phyloP scores from a whole-genome alignment of 2,888 invertebrate genomes.

The Andrena chrysosceles region DNA sequence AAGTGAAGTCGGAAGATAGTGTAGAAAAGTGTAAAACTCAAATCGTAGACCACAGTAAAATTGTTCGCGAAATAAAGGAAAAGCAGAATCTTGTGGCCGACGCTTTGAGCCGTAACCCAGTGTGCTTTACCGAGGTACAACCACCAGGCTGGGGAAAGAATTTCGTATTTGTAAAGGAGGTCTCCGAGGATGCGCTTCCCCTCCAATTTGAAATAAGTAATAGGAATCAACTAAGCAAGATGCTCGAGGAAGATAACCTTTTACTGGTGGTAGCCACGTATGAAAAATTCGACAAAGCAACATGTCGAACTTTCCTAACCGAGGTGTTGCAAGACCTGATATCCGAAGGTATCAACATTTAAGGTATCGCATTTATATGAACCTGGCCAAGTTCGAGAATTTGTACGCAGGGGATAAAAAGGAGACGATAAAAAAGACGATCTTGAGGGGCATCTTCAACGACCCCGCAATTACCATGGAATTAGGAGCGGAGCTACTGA shows the following conservation, averaged over 20 bases:
- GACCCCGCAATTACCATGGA: not conserved
- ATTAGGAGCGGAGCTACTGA: not conserved
- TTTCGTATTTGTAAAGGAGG: not conserved
- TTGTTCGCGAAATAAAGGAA: conserved; percentile 38
- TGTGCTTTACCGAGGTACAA: not conserved
- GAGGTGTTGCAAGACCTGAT: not conserved
- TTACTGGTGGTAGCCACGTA: not conserved
- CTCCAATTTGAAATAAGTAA: not conserved
- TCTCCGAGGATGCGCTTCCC: not conserved
- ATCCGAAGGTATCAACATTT: not conserved
- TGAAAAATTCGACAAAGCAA: not conserved
- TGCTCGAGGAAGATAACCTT: not conserved
- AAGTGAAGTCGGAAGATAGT: no score
- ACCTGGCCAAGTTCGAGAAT: not conserved
- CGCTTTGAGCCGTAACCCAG: conserved; percentile 42
- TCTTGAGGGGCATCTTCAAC: not conserved
- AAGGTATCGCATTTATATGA: conserved; percentile 1
- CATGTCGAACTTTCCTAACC: not conserved
- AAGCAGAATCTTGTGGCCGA: conserved; percentile 73
- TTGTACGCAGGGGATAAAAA: not conserved
- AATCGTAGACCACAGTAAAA: not conserved
- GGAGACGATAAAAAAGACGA: not conserved
- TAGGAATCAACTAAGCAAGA: not conserved
- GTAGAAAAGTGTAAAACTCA: no score
- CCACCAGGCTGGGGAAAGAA: not conserved